These are phyloP conservation scores for Stenopsyche tienmushanensis DNA, from an alignment of 1,140 invertebrate species.

Conservation along the genomic window DNA sequence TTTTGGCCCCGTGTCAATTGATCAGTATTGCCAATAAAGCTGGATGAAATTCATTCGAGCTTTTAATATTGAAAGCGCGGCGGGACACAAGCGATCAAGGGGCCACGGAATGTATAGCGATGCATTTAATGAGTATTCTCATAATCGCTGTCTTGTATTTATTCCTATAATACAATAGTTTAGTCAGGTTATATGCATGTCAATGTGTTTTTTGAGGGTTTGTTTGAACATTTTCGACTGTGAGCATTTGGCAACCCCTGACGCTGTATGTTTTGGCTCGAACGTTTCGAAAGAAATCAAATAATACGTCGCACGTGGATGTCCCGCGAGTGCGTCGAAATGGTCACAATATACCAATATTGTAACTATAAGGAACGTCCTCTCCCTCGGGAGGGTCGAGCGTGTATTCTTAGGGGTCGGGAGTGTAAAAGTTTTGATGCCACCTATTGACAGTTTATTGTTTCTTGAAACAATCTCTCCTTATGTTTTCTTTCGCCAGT, in stretches of 20 bases:
- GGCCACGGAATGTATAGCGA: too few species aligned
- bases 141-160: too few species aligned
- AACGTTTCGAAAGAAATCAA: conserved; percentile 12
- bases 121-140: too few species aligned
- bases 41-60: too few species aligned
- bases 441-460: conserved; percentile 41
- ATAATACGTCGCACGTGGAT: conserved; percentile 18
- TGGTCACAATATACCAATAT: conserved; percentile 20
- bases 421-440: conserved; percentile 39
- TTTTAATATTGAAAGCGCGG: too few species aligned
- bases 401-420: not conserved
- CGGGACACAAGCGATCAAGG: too few species aligned
- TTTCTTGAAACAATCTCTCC: conserved; percentile 41
- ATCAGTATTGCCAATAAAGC: conserved; percentile 15
- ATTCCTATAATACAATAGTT: too few species aligned
- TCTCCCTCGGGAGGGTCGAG: conserved; percentile 1
- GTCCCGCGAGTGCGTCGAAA: conserved; percentile 2
- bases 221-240: too few species aligned
- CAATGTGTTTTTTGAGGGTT: too few species aligned
- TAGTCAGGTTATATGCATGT: too few species aligned
- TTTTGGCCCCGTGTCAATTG: conserved; percentile 20
- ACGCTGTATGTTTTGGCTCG: conserved; percentile 13
- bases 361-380: conserved; percentile 9
- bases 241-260: too few species aligned
- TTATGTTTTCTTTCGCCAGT: conserved; percentile 10